Evolutionary conservation across 2,888 invertebrate genomes (phyloP).

Genomic region (Epistrophella euchroma): DNA sequence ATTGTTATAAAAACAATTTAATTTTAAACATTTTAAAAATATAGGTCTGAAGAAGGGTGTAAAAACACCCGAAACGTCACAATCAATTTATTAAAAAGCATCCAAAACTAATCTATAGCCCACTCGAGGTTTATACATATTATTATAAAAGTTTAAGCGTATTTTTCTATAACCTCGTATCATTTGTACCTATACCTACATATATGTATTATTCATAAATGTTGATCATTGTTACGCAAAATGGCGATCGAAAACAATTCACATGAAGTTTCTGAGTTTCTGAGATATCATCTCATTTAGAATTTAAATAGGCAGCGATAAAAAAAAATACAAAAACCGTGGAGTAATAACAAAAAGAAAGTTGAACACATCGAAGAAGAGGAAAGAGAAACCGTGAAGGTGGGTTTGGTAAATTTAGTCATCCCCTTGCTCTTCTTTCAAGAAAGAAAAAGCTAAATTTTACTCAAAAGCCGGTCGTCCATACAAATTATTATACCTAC

Average conservation of each 20-base stretch:
- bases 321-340: slow-evolving; percentile 15
- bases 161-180: background rate
- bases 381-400: slow-evolving; percentile 56
- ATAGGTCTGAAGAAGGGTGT: too few relatives aligned
- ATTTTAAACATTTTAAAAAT: too few relatives aligned
- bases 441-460: background rate
- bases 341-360: slow-evolving; percentile 64
- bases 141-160: background rate
- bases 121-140: too few relatives aligned
- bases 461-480: slow-evolving; percentile 13
- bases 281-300: slow-evolving; percentile 48
- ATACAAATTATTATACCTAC: slow-evolving; percentile 29
- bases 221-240: background rate
- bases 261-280: background rate
- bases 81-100: too few relatives aligned
- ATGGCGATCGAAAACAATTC: background rate
- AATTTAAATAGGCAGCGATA: slow-evolving; percentile 41
- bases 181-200: background rate
- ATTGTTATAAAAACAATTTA: too few relatives aligned
- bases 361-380: slow-evolving; percentile 44
- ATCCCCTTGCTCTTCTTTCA: background rate
- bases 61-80: too few relatives aligned
- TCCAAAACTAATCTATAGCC: too few relatives aligned
- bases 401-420: background rate
- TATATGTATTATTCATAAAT: background rate